Evolutionary conservation across 2,797 vertebrate genomes (phyloP).

Genomic region (Microctenopoma steveboyesi): DNA sequence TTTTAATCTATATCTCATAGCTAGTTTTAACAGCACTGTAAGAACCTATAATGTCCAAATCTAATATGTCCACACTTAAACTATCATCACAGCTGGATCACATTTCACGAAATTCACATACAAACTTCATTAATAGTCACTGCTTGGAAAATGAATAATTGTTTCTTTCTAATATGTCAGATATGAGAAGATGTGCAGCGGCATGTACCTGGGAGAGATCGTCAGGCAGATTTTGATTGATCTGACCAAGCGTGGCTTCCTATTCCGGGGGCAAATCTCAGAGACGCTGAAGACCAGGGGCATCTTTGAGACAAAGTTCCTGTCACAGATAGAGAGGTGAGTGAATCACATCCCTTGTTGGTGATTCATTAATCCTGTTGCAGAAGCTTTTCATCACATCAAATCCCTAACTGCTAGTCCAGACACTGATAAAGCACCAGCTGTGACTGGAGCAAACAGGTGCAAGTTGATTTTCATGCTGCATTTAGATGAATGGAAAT

Average conservation of each 20-base stretch:
- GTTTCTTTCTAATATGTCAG: conserved; percentile 66
- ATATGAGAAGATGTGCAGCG: conserved; percentile 99
- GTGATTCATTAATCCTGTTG: not conserved
- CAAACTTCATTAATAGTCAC: not conserved
- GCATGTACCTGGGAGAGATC: conserved; percentile 99
- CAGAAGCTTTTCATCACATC: not conserved
- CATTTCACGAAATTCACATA: not conserved
- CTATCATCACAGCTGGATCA: not conserved
- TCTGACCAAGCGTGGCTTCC: conserved; percentile 94
- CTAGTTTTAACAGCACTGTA: not conserved
- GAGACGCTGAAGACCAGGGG: conserved; percentile 95
- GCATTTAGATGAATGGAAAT: not conserved
- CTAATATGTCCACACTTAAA: not conserved
- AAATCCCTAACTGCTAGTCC: not conserved
- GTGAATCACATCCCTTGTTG: not conserved
- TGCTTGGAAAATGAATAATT: not conserved
- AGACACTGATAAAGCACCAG: not conserved
- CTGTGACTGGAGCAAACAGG: not conserved
- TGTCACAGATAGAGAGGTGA: conserved; percentile 99
- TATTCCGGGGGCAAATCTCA: conserved; percentile 97
- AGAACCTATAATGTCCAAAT: not conserved
- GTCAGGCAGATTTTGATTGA: conserved; percentile 97
- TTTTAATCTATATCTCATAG: too few relatives aligned
- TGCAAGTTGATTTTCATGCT: not conserved
- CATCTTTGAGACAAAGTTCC: conserved; percentile 99